phyloP scores from a whole-genome alignment of 2,888 invertebrate species.

The Lepidocyrtinus sp. region DNA sequence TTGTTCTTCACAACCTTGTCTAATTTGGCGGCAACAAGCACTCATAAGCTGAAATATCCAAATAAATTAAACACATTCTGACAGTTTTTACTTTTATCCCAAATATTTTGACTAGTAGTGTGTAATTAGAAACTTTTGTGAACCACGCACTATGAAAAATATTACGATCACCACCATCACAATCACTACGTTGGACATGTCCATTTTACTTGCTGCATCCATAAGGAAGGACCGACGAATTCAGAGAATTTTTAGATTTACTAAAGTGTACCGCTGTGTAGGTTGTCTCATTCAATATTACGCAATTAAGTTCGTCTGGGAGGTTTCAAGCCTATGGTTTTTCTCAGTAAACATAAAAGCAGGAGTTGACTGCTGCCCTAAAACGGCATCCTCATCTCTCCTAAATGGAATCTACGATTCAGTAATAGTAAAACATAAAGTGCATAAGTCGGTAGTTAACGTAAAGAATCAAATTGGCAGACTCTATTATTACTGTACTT shows the following conservation, averaged over 20 bases:
- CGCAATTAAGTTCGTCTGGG: too few relatives aligned
- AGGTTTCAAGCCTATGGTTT: too few relatives aligned
- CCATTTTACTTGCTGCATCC: slow-evolving; percentile 53
- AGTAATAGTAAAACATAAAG: too few relatives aligned
- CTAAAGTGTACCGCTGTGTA: too few relatives aligned
- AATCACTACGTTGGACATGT: slow-evolving; percentile 59
- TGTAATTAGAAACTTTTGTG: background rate
- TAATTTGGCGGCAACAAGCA: slow-evolving; percentile 65
- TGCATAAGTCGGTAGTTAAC: too few relatives aligned
- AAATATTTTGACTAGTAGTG: background rate
- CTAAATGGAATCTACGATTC: too few relatives aligned
- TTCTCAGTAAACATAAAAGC: too few relatives aligned
- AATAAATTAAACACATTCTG: background rate
- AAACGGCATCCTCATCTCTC: background rate
- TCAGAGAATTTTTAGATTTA: too few relatives aligned
- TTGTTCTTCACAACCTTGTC: slow-evolving; percentile 63
- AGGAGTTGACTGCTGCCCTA: background rate
- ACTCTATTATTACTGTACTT: too few relatives aligned
- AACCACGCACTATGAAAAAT: slow-evolving; percentile 60
- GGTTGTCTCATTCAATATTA: too few relatives aligned
- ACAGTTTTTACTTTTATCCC: background rate
- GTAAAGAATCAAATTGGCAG: too few relatives aligned
- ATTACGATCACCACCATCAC: slow-evolving; percentile 60
- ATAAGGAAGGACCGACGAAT: too few relatives aligned
- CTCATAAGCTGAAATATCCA: slow-evolving; percentile 57